phyloP scores from a whole-genome alignment of 2,113 vertebrate genomes.

The Centropristis striata region DNA sequence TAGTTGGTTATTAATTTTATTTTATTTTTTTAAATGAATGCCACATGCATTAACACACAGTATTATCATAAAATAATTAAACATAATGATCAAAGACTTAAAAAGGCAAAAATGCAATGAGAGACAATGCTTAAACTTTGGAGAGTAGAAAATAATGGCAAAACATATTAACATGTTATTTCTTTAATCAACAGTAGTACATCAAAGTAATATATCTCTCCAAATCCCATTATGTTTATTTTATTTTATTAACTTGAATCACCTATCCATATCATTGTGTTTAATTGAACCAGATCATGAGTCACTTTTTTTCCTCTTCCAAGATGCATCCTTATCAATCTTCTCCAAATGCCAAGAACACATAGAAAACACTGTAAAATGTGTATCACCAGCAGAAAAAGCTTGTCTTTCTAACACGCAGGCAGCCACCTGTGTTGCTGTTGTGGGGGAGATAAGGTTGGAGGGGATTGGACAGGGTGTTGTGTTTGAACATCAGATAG shows the following conservation, averaged over 20 bases:
- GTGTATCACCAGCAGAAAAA: constrained; percentile 29
- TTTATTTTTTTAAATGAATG: no score
- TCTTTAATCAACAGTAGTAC: no score
- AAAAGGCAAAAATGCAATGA: no score
- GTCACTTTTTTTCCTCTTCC: not conserved
- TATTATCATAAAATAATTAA: no score
- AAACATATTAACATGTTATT: no score
- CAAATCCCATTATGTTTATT: no score
- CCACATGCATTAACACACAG: no score
- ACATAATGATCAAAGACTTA: no score
- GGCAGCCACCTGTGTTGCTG: constrained; percentile 27
- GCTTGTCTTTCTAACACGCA: constrained; percentile 24
- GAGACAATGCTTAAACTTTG: no score
- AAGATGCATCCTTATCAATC: constrained; percentile 24
- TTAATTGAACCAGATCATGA: not conserved
- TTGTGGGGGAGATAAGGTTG: constrained; percentile 57
- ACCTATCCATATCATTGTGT: not conserved
- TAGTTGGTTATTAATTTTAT: no score
- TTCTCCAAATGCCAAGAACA: constrained; percentile 46
- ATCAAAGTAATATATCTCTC: no score
- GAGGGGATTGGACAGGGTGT: constrained; percentile 38
- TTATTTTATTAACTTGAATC: not conserved
- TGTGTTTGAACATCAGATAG: constrained; percentile 69
- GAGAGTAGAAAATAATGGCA: no score
- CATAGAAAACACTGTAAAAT: constrained; percentile 23